Percentiles rank a stretch among this genome's conserved stretches.
phyloP scores from a whole-genome alignment of 2,888 invertebrate species.

The Thereva nobilitata region DNA sequence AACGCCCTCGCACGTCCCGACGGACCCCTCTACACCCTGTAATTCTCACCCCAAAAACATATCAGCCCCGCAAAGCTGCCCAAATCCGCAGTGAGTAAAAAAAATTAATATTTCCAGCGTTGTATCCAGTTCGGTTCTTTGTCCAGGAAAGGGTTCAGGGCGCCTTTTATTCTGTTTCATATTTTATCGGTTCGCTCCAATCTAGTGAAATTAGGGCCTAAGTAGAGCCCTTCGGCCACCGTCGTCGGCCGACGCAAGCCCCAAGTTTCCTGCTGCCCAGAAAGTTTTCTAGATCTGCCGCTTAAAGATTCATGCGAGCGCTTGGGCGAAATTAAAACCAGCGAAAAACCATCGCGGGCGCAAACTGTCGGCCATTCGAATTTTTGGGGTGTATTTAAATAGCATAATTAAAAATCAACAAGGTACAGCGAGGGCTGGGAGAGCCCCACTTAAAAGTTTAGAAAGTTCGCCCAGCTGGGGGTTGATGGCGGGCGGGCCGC shows the following conservation, averaged over 20 bases:
- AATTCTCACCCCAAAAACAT: no score
- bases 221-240: background rate
- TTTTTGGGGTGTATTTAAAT: slow-evolving; percentile 2
- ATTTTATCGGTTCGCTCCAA: slow-evolving; percentile 28
- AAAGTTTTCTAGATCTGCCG: background rate
- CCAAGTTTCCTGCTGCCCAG: background rate
- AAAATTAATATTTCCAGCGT: slow-evolving; percentile 29
- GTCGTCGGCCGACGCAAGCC: no score
- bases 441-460: slow-evolving; percentile 16
- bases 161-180: slow-evolving; percentile 18
- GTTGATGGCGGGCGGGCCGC: background rate
- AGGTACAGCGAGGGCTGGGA: background rate
- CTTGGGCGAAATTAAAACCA: slow-evolving; percentile 19
- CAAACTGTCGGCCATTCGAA: background rate
- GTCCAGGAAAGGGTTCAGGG: slow-evolving; percentile 19
- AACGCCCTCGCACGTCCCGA: no score
- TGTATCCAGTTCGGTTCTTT: slow-evolving; percentile 13
- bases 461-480: no score
- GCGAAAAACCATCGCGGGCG: slow-evolving; percentile 8
- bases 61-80: background rate
- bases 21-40: no score
- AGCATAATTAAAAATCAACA: slow-evolving; percentile 32
- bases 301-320: slow-evolving; percentile 25
- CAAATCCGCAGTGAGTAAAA: slow-evolving; percentile 10
- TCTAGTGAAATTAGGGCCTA: slow-evolving; percentile 21